Conservation (phyloP, 2,113 vertebrate species). For the Odontophorus gujanensis region DNA sequence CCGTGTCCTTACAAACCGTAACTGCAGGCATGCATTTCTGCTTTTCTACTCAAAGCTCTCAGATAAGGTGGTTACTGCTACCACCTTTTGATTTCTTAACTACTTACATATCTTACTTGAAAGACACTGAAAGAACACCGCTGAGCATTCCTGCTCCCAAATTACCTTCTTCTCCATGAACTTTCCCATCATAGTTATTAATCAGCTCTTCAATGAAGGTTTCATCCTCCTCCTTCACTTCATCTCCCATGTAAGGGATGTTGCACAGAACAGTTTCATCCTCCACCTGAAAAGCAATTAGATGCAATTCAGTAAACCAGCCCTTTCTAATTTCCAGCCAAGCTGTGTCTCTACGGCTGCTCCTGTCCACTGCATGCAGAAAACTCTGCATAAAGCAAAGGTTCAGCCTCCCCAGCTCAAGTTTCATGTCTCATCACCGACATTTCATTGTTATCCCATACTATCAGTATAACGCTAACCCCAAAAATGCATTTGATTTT, state of each 20-base stretch:
- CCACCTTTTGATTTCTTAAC: constrained; percentile 34
- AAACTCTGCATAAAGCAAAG: neutral
- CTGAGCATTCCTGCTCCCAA: neutral
- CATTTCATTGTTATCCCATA: neutral
- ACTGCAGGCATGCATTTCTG: neutral
- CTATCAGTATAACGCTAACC: neutral
- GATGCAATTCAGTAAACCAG: neutral
- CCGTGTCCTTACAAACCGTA: neutral
- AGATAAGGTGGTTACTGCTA: constrained; percentile 19
- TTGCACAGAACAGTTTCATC: constrained; percentile 98
- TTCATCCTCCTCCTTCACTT: constrained; percentile 96
- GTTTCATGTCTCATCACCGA: neutral
- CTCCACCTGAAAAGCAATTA: constrained; percentile 86
- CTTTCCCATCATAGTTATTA: constrained; percentile 96
- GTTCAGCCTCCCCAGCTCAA: neutral
- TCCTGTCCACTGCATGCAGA: accelerated
- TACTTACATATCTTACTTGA: neutral
- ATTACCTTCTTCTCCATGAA: constrained; percentile 96
- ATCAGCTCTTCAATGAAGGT: constrained; percentile 98
- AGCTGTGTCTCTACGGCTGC: neutral
- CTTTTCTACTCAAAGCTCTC: neutral
- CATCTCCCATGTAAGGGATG: constrained; percentile 99
- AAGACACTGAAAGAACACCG: neutral
- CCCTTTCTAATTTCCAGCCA: accelerated
- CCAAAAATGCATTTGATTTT: neutral